Conservation (phyloP, 2,113 vertebrate genomes). For the Pseudorhombus dupliciocellatus region DNA sequence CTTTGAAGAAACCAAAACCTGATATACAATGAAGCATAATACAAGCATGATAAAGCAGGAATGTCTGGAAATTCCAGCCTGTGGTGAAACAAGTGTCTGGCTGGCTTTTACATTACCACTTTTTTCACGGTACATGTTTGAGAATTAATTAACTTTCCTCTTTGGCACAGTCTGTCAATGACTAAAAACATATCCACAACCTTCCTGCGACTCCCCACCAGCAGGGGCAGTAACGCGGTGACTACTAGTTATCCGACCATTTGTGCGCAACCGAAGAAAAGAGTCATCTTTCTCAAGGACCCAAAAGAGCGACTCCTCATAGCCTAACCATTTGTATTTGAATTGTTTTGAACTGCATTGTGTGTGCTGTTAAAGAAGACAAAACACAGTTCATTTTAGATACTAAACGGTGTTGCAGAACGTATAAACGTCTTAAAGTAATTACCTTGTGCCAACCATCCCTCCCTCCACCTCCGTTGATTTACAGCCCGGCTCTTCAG, state of each 20-base stretch:
- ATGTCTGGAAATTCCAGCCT: no score
- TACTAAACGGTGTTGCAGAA: background rate
- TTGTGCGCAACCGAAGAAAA: background rate
- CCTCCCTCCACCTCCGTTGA: fast-evolving
- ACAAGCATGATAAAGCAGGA: no score
- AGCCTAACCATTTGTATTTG: conserved; percentile 13
- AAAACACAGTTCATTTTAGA: no score
- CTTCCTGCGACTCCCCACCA: background rate
- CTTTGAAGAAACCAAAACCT: no score
- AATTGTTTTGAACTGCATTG: fast-evolving
- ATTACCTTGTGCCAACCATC: fast-evolving
- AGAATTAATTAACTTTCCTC: no score
- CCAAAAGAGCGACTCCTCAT: background rate
- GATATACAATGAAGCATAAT: no score
- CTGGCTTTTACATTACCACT: no score
- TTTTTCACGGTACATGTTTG: no score
- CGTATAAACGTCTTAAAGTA: fast-evolving
- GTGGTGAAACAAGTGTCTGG: no score
- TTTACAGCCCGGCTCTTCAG: conserved; percentile 55
- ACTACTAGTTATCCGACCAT: background rate
- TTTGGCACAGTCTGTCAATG: no score
- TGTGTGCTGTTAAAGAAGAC: background rate
- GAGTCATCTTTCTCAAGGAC: background rate
- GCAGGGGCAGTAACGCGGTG: conserved; percentile 28
- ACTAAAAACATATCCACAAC: background rate